A percentile compares a stretch with the other conserved stretches of the same genome.
These are phyloP conservation scores for Helicoverpa zea DNA, from an alignment of 1,140 invertebrate genomes.

Conservation along the genomic window DNA sequence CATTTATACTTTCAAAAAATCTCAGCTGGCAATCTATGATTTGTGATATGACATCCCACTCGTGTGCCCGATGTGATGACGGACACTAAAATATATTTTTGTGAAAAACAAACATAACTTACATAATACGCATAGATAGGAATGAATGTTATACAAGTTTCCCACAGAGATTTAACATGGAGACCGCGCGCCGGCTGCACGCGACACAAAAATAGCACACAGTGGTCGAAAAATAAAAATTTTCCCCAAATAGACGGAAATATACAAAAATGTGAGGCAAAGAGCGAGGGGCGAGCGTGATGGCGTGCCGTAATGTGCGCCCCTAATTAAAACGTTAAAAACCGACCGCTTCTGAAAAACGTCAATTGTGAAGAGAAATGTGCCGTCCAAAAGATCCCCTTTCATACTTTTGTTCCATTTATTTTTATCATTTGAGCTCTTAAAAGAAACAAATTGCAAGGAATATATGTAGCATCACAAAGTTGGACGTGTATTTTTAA, in stretches of 20 bases:
- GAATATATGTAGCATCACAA: conserved; percentile 48
- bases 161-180: conserved; percentile 85
- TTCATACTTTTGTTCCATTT: conserved; percentile 73
- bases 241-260: conserved; percentile 86
- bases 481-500: conserved; percentile 39
- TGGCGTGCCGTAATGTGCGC: conserved; percentile 84
- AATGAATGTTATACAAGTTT: conserved; percentile 74
- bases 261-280: conserved; percentile 85
- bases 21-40: conserved; percentile 49
- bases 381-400: conserved; percentile 81
- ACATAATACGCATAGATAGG: conserved; percentile 60
- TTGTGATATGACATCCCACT: conserved; percentile 32
- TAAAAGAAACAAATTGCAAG: conserved; percentile 51
- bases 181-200: conserved; percentile 81
- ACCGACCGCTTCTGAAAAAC: conserved; percentile 84
- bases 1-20: conserved; percentile 12
- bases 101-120: conserved; percentile 63
- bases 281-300: conserved; percentile 83
- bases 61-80: background rate
- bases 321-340: conserved; percentile 87
- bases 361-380: conserved; percentile 86
- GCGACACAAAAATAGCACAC: conserved; percentile 84
- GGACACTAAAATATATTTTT: conserved; percentile 7
- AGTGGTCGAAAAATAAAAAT: conserved; percentile 86
- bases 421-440: conserved; percentile 76